phyloP scores from a whole-genome alignment of 2,888 invertebrate genomes.

The Pollenia labialis region DNA sequence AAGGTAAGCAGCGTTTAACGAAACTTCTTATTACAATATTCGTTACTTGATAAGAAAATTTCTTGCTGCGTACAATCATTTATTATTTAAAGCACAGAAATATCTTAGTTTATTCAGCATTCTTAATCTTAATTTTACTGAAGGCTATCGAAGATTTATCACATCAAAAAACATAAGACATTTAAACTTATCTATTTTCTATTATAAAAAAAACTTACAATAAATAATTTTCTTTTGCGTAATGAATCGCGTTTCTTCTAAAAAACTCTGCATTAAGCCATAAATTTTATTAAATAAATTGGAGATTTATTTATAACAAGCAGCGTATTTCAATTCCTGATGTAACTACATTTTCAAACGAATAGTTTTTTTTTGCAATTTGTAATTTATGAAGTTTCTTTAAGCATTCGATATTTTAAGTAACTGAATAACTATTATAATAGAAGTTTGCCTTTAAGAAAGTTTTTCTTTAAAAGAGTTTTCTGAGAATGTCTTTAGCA shows the following conservation, averaged over 20 bases:
- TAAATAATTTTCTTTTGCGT: neutral
- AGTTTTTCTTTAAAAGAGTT: neutral
- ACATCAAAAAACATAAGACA: no score
- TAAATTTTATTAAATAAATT: neutral
- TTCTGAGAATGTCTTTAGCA: neutral
- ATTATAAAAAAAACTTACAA: neutral
- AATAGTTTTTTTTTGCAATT: neutral
- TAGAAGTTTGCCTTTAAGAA: neutral
- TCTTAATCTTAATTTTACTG: no score
- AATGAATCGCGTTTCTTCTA: neutral
- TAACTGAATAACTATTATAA: neutral
- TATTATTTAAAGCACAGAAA: no score
- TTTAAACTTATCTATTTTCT: no score
- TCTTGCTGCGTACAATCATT: no score
- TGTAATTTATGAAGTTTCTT: conserved; percentile 1
- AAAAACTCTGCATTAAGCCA: neutral
- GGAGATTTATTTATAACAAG: neutral
- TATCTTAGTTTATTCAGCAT: no score
- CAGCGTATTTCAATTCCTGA: neutral
- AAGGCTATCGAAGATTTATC: no score
- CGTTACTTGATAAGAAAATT: no score
- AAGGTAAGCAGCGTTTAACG: no score
- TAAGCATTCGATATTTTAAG: neutral
- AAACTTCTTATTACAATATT: no score
- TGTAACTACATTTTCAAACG: neutral